These are phyloP conservation scores for Crocidura indochinensis DNA, from an alignment of 2,797 vertebrate species.

Conservation along the genomic window DNA sequence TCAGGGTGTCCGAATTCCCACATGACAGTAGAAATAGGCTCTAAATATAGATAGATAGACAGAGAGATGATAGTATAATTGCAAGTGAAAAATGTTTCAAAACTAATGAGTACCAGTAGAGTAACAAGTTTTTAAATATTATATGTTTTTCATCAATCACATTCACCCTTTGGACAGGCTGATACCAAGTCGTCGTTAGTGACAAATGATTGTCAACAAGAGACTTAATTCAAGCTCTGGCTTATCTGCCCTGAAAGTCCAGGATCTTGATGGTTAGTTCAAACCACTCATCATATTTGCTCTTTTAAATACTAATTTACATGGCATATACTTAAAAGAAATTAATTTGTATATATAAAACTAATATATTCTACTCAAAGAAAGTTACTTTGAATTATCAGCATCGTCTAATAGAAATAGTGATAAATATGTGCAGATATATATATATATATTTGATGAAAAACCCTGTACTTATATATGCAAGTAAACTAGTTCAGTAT, in stretches of 20 bases:
- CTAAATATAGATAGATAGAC: not conserved
- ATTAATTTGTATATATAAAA: conserved; percentile 1
- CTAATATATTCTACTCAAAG: not conserved
- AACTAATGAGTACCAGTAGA: not conserved
- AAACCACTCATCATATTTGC: not conserved
- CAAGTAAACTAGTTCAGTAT: not conserved
- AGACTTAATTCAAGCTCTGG: not conserved
- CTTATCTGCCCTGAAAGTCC: not conserved
- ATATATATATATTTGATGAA: not conserved
- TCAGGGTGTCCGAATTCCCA: not conserved
- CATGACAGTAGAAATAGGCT: no score
- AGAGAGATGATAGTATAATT: no score
- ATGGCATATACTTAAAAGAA: not conserved
- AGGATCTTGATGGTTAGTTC: conserved; percentile 17
- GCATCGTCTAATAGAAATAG: not conserved
- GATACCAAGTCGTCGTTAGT: no score
- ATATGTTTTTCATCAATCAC: not conserved
- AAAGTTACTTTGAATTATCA: conserved; percentile 1
- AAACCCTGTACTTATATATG: no score
- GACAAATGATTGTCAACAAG: not conserved
- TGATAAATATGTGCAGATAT: not conserved
- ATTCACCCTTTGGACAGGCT: not conserved
- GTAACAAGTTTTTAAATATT: not conserved
- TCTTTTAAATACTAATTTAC: not conserved
- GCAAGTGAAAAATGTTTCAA: not conserved